Conservation (phyloP, 2,888 invertebrate species). For the Erannis defoliaria region DNA sequence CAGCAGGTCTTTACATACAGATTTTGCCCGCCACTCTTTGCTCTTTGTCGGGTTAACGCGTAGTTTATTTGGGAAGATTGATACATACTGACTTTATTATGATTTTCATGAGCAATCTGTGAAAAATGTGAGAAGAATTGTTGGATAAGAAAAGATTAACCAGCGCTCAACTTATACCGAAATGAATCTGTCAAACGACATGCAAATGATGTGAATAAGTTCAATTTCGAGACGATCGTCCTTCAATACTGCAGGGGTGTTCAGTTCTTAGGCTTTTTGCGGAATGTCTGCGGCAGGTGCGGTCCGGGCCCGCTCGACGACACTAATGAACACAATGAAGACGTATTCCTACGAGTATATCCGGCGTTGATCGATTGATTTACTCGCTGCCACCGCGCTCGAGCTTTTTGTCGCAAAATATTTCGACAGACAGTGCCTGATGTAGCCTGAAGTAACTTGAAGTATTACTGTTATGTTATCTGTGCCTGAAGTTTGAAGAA, state of each 20-base stretch:
- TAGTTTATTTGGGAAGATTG: too few species aligned
- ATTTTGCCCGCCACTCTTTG: neutral
- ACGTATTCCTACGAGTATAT: slow-evolving; percentile 83
- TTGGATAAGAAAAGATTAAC: neutral
- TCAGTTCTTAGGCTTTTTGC: slow-evolving; percentile 69
- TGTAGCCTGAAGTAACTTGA: neutral
- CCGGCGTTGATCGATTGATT: slow-evolving; percentile 87
- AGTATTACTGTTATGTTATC: too few species aligned
- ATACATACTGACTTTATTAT: too few species aligned
- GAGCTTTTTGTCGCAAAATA: slow-evolving; percentile 67
- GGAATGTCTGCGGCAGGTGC: slow-evolving; percentile 82
- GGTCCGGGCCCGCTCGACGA: slow-evolving; percentile 61
- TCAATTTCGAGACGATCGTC: slow-evolving; percentile 39
- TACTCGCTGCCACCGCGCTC: slow-evolving; percentile 85
- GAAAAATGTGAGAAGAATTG: too few species aligned
- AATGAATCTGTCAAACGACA: slow-evolving; percentile 14
- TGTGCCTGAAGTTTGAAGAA: too few species aligned
- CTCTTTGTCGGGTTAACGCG: too few species aligned
- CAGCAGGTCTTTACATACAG: neutral
- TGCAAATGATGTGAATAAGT: slow-evolving; percentile 39
- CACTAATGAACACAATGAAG: slow-evolving; percentile 87
- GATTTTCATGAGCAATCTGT: too few species aligned
- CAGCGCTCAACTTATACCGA: neutral
- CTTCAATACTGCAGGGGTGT: slow-evolving; percentile 56
- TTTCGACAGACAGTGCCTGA: slow-evolving; percentile 17